Evolutionary conservation across 2,113 vertebrate genomes (phyloP).

Genomic region (Dendropsophus ebraccatus): DNA sequence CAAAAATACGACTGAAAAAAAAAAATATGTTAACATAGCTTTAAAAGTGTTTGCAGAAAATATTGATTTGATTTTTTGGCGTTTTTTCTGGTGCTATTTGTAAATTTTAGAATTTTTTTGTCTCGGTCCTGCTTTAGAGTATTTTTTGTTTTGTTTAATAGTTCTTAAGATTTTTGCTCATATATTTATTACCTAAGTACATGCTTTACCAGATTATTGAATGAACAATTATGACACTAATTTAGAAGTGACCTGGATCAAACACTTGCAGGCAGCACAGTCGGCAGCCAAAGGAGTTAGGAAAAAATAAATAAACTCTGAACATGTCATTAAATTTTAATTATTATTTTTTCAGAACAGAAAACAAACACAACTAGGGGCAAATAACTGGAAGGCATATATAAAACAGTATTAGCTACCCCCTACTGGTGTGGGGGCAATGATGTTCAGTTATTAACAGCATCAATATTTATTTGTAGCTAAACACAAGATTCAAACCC

Average conservation of each 20-base stretch:
- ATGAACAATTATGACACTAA: conserved; percentile 79
- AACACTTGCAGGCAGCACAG: conserved; percentile 73
- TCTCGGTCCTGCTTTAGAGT: background rate
- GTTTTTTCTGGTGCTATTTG: too few relatives aligned
- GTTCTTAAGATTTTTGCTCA: background rate
- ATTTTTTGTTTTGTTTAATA: too few relatives aligned
- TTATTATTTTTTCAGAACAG: conserved; percentile 78
- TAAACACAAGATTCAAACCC: conserved; percentile 59
- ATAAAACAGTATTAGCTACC: conserved; percentile 64
- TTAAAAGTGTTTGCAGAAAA: too few relatives aligned
- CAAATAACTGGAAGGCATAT: conserved; percentile 72
- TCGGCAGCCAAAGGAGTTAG: conserved; percentile 74
- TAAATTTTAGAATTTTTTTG: background rate
- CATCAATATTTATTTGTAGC: conserved; percentile 67
- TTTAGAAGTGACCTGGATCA: conserved; percentile 78
- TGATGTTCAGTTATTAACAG: conserved; percentile 64
- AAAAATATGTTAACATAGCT: too few relatives aligned
- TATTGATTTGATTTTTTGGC: too few relatives aligned
- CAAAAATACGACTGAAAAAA: too few relatives aligned
- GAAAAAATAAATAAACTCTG: conserved; percentile 72
- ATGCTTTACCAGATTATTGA: conserved; percentile 76
- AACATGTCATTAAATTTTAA: conserved; percentile 83
- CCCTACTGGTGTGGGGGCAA: conserved; percentile 71
- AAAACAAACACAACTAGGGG: conserved; percentile 76
- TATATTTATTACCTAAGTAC: background rate